Evolutionary conservation across 2,113 vertebrate genomes (phyloP).

Genomic region (Zosterops borbonicus): DNA sequence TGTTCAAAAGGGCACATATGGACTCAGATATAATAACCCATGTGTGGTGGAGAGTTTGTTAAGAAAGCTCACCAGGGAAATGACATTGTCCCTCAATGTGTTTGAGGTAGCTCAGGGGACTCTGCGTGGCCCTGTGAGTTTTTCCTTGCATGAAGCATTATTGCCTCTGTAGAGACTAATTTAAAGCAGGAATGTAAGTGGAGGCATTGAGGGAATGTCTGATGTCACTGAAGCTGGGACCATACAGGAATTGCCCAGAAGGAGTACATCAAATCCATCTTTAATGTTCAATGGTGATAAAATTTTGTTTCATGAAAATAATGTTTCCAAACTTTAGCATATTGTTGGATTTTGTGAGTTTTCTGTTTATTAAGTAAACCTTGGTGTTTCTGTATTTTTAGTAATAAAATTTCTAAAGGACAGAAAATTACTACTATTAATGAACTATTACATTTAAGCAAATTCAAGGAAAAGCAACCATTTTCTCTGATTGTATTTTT

Average conservation of each 20-base stretch:
- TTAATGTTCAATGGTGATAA: background rate
- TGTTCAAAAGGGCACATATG: background rate
- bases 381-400: background rate
- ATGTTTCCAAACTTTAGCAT: background rate
- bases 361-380: background rate
- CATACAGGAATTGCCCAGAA: background rate
- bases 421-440: background rate
- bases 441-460: background rate
- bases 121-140: fast-evolving
- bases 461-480: background rate
- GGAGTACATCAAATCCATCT: background rate
- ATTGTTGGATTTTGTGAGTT: background rate
- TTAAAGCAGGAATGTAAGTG: background rate
- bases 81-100: fast-evolving
- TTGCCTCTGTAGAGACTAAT: background rate
- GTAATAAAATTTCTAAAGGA: background rate
- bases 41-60: background rate
- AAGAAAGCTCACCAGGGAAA: background rate
- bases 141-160: fast-evolving
- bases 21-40: background rate
- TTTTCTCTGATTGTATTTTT: background rate
- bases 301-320: background rate
- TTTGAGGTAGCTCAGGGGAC: background rate
- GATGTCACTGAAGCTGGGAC: background rate
- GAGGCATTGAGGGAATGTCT: background rate